phyloP scores from a whole-genome alignment of 2,797 vertebrate species.

The Neosilurus hyrtlii region DNA sequence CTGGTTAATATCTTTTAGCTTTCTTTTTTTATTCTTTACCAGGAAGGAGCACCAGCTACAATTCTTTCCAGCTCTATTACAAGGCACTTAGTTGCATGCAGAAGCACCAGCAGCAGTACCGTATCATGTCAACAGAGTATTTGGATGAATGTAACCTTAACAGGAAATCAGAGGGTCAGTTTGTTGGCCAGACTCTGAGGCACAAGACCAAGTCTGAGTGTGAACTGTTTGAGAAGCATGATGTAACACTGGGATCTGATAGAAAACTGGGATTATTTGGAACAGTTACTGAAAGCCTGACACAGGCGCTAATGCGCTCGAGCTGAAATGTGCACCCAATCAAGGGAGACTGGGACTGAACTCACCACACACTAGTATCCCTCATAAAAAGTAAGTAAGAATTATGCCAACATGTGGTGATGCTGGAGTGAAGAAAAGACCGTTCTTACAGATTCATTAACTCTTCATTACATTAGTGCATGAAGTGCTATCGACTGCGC shows the following conservation, averaged over 20 bases:
- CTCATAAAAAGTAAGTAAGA: background rate
- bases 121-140: background rate
- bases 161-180: background rate
- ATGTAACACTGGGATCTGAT: background rate
- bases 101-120: too few relatives aligned
- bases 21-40: background rate
- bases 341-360: background rate
- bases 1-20: background rate
- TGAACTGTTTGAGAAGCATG: background rate
- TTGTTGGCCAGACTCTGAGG: background rate
- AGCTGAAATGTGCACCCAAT: background rate
- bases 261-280: background rate
- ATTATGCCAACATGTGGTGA: background rate
- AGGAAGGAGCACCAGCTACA: background rate
- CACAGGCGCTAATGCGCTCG: background rate
- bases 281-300: background rate
- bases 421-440: background rate
- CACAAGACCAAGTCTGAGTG: background rate
- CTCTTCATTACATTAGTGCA: constrained; percentile 7
- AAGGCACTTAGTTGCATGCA: background rate
- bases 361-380: background rate
- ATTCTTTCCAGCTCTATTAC: background rate
- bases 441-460: constrained; percentile 2
- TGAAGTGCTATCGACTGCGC: background rate
- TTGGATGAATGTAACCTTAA: background rate